These are phyloP conservation scores for Belgica antarctica DNA, from an alignment of 2,888 invertebrate species.

Conservation along the genomic window DNA sequence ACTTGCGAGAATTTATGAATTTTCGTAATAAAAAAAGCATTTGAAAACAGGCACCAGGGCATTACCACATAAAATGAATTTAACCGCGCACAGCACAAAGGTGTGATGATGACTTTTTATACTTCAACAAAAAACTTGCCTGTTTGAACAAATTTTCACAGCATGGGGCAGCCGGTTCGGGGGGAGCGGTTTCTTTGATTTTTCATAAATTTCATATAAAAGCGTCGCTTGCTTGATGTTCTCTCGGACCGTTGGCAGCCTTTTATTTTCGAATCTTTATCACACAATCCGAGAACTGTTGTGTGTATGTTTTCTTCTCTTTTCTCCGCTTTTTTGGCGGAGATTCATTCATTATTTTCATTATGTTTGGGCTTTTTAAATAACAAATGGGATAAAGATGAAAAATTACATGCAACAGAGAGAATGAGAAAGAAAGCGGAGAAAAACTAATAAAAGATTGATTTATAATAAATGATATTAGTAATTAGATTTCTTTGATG, in stretches of 20 bases:
- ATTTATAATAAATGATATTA: slow-evolving; percentile 34
- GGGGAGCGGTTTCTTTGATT: slow-evolving; percentile 41
- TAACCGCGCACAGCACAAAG: slow-evolving; percentile 36
- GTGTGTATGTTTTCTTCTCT: slow-evolving; percentile 27
- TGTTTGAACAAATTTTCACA: slow-evolving; percentile 43
- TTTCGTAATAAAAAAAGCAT: slow-evolving; percentile 30
- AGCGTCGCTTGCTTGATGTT: background rate
- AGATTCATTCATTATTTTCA: slow-evolving; percentile 41
- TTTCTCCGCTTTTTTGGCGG: slow-evolving; percentile 3
- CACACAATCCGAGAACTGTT: slow-evolving; percentile 25
- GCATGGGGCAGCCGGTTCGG: slow-evolving; percentile 36
- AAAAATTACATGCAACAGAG: background rate
- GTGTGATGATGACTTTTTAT: slow-evolving; percentile 44
- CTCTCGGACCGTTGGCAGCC: slow-evolving; percentile 18
- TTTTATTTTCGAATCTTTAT: slow-evolving; percentile 30
- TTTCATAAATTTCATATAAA: slow-evolving; percentile 39
- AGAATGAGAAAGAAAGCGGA: background rate
- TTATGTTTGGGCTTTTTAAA: slow-evolving; percentile 7
- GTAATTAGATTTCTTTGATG: slow-evolving; percentile 38
- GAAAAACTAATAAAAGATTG: slow-evolving; percentile 35
- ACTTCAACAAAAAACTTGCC: slow-evolving; percentile 11
- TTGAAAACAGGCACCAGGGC: background rate
- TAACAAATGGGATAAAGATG: slow-evolving; percentile 7
- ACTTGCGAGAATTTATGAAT: slow-evolving; percentile 12
- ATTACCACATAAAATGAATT: slow-evolving; percentile 39